A percentile compares a stretch with the other conserved stretches of the same genome.
Conservation (phyloP, 2,113 vertebrate genomes). For the Lontra canadensis region DNA sequence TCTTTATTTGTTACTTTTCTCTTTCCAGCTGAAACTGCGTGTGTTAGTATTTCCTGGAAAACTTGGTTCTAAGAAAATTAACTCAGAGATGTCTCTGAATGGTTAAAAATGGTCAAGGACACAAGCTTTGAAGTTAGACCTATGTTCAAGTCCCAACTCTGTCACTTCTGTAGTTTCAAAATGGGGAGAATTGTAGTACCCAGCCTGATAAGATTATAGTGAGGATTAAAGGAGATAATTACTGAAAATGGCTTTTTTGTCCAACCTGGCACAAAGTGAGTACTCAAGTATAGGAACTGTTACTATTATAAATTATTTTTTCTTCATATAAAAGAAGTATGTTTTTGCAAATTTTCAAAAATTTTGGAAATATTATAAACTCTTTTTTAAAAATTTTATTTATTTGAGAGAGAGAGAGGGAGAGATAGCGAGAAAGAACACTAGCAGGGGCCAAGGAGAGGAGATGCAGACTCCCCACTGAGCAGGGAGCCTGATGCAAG, state of each 20-base stretch:
- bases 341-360: constrained; percentile 12
- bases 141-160: background rate
- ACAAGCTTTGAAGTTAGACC: background rate
- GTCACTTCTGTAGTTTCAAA: background rate
- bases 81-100: background rate
- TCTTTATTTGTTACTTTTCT: background rate
- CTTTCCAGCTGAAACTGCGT: background rate
- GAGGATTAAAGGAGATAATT: background rate
- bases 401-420: too few species aligned
- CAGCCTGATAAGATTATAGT: background rate
- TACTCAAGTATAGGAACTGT: background rate
- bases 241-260: background rate
- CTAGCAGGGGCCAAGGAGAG: background rate
- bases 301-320: background rate
- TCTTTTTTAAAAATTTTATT: too few species aligned
- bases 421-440: too few species aligned
- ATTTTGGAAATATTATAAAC: background rate
- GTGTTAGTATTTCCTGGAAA: background rate
- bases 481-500: background rate
- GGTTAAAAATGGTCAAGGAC: background rate
- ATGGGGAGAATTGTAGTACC: background rate
- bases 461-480: background rate
- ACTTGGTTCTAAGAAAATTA: constrained; percentile 12
- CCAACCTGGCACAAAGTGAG: background rate
- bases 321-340: background rate